Evolutionary conservation across 2,113 vertebrate genomes (phyloP).

Genomic region (Siphamia tubifer): DNA sequence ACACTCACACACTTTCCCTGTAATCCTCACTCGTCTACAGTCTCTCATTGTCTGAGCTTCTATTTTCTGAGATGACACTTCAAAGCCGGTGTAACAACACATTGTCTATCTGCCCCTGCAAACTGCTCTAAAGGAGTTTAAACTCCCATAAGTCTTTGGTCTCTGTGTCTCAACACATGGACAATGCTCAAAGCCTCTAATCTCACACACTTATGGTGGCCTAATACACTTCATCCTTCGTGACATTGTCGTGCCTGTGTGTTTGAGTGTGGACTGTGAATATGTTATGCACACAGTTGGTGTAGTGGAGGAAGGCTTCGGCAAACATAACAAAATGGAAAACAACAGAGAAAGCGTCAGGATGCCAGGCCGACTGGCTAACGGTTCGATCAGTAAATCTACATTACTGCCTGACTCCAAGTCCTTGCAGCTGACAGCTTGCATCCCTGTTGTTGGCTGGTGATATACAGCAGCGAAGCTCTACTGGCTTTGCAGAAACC

Average conservation of each 20-base stretch:
- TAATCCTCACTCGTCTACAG: conserved; percentile 65
- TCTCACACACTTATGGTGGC: conserved; percentile 51
- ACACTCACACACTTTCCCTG: conserved; percentile 59
- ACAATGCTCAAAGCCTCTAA: conserved; percentile 58
- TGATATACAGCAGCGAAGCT: conserved; percentile 27
- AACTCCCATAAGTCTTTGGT: conserved; percentile 64
- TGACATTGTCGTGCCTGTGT: conserved; percentile 28
- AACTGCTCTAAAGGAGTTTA: conserved; percentile 66
- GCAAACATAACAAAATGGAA: conserved; percentile 5
- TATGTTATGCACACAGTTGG: background rate
- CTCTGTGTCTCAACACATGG: conserved; percentile 36
- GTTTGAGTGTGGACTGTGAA: background rate
- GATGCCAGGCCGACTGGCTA: conserved; percentile 22
- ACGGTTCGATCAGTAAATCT: conserved; percentile 53
- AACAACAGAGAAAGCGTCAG: conserved; percentile 23
- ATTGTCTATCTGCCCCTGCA: conserved; percentile 66
- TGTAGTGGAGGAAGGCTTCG: conserved; percentile 4
- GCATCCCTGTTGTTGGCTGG: conserved; percentile 15
- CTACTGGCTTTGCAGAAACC: conserved; percentile 24
- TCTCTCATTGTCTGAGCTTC: conserved; percentile 70
- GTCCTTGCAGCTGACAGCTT: conserved; percentile 48
- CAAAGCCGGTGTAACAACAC: conserved; percentile 68
- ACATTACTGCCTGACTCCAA: conserved; percentile 13
- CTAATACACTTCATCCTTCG: conserved; percentile 58
- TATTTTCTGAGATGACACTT: conserved; percentile 73